Evolutionary conservation across 92 coral and sea anemone genomes (phyloP), one percentile per base, ranked within the genome.

Genomic region (Parazoanthus atlanticus): DNA sequence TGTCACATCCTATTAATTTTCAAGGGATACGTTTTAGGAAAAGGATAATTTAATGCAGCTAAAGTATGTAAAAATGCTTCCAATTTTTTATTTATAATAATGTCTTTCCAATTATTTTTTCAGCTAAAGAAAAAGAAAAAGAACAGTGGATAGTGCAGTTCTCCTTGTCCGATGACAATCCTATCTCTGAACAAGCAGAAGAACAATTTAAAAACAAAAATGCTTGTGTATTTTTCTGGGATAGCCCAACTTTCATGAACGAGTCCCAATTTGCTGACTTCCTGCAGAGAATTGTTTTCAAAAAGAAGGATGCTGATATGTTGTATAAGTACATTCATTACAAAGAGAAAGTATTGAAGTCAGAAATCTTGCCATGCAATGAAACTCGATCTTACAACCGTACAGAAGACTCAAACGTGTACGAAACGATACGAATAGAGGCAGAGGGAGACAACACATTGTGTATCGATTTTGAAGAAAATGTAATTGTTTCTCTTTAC

Each of bases 161-260:
- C 28, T 80, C 84, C 34, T 58, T 80, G 69, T 80, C 84, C 3
- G 84, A 80, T 49, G 84, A 80, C 43, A 80, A 80, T 29, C 70
- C 64, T 25, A 19, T 49, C 41, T 80, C 84, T 29, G 36, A 80
- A 29, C 30, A 85, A 3, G 78, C 67, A 8, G 34, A 41, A 0
- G 67, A 49, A n/a, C 23, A 76, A 46, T 34, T 76, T 23, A 23
- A 36, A 9, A 76, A 69, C 28, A 70, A 90, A 31, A 21, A 29
- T 28, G 49, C 64, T 15, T 23, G 36, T 0, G 65, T 54, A 26
- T 23, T 72, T 28, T 71, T n/a, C 43, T 86, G 88, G 92, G 82
- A 86, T 64, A 67, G 74, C 72, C 92, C 90, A 19, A 84, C 31
- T 72, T 85, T 67, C 6, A n/a, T 90, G 80, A 79, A 76, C 34